Conservation (phyloP, 2,888 invertebrate species). For the Tuta absoluta region DNA sequence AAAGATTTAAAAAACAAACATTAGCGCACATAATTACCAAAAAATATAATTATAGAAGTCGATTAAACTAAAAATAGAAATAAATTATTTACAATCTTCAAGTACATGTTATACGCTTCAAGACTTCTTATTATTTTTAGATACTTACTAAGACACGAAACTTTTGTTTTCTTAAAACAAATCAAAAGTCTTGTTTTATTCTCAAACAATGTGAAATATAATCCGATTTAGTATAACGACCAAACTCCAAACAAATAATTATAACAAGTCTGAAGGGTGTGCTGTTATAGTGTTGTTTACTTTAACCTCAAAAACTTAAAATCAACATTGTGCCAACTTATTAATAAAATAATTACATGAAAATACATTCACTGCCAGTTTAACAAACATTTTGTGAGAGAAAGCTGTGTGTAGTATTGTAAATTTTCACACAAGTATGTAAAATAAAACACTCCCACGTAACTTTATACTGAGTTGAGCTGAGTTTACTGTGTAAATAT, state of each 20-base stretch:
- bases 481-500: too few species aligned
- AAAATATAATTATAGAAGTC: too few species aligned
- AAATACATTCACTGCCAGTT: slow-evolving; percentile 4
- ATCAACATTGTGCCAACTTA: slow-evolving; percentile 33
- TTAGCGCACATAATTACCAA: too few species aligned
- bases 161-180: too few species aligned
- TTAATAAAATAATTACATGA: slow-evolving; percentile 22
- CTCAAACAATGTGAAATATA: slow-evolving; percentile 5
- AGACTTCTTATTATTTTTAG: too few species aligned
- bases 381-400: not conserved
- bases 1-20: too few species aligned
- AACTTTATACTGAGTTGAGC: too few species aligned
- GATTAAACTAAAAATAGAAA: too few species aligned
- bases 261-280: slow-evolving; percentile 18
- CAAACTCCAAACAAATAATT: slow-evolving; percentile 17
- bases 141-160: too few species aligned
- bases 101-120: too few species aligned
- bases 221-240: slow-evolving; percentile 3
- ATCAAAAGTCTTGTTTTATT: not conserved
- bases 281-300: slow-evolving; percentile 20
- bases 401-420: not conserved
- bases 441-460: not conserved
- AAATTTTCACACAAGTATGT: not conserved
- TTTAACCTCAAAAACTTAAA: slow-evolving; percentile 30
- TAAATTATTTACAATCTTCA: too few species aligned